A percentile compares a stretch with the other conserved stretches of the same genome.
phyloP scores from a whole-genome alignment of 2,113 vertebrate genomes.

The Clarias magur region DNA sequence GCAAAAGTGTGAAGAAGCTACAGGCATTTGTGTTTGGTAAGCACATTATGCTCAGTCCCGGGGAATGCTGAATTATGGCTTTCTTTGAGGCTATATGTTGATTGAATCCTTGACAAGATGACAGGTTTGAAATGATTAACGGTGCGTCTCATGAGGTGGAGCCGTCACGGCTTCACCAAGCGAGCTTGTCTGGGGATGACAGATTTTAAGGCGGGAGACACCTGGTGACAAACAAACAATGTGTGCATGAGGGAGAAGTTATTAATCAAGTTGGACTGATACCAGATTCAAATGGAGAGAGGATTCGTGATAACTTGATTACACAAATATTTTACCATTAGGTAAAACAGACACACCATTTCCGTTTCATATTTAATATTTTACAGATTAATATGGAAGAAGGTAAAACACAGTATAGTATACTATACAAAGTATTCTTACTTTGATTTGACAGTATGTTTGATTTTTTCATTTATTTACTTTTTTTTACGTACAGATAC shows the following conservation, averaged over 20 bases:
- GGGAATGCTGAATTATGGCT: not conserved
- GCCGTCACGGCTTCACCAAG: not conserved
- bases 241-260: not conserved
- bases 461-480: no score
- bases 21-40: slow-evolving; percentile 1
- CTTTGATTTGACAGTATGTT: no score
- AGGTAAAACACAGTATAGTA: no score
- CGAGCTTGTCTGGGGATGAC: not conserved
- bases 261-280: not conserved
- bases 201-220: not conserved
- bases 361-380: not conserved
- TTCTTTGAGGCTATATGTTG: not conserved
- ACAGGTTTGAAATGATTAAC: not conserved
- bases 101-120: not conserved
- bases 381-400: not conserved
- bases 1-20: slow-evolving; percentile 14
- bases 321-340: not conserved
- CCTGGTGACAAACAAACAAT: not conserved
- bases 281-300: not conserved
- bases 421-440: no score
- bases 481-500: no score
- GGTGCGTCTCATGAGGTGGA: not conserved
- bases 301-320: not conserved
- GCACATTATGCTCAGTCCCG: not conserved
- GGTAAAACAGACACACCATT: not conserved